Evolutionary conservation across 2,888 invertebrate species (phyloP).

Genomic region (Cepaea hortensis): DNA sequence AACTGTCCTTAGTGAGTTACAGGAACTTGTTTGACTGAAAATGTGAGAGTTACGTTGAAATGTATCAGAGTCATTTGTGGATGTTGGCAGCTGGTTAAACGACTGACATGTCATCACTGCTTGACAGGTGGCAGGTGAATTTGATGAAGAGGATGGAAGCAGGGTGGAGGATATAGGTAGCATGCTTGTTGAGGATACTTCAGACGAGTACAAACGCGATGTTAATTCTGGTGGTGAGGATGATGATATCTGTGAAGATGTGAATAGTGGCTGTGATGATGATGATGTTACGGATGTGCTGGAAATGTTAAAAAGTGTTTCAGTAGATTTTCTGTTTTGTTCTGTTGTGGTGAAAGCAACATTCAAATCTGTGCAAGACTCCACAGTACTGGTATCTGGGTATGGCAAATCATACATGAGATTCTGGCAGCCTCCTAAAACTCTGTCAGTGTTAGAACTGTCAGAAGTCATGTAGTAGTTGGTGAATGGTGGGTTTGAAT

Average conservation of each 20-base stretch:
- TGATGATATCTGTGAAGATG: background rate
- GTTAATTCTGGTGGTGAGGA: slow-evolving; percentile 10
- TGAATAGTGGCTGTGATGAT: slow-evolving; percentile 35
- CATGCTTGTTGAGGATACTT: slow-evolving; percentile 19
- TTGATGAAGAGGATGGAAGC: background rate
- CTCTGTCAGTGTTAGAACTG: slow-evolving; percentile 6
- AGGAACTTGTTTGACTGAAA: too few species aligned
- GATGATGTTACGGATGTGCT: slow-evolving; percentile 2
- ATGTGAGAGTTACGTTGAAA: background rate
- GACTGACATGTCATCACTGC: background rate
- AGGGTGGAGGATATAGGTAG: background rate
- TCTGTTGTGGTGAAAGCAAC: background rate
- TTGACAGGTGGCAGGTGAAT: slow-evolving; percentile 21
- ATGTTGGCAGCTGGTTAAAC: background rate
- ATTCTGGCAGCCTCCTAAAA: slow-evolving; percentile 28
- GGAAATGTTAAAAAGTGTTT: slow-evolving; percentile 16
- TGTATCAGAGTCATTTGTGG: background rate
- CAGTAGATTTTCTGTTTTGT: background rate
- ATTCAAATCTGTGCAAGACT: slow-evolving; percentile 3
- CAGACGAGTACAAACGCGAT: slow-evolving; percentile 37
- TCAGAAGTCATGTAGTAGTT: slow-evolving; percentile 17
- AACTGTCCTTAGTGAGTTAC: background rate
- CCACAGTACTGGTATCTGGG: background rate
- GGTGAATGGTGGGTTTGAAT: slow-evolving; percentile 21
- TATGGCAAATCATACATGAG: slow-evolving; percentile 25